Evolutionary conservation across 2,113 vertebrate genomes (phyloP).

Genomic region (Coreoperca whiteheadi): DNA sequence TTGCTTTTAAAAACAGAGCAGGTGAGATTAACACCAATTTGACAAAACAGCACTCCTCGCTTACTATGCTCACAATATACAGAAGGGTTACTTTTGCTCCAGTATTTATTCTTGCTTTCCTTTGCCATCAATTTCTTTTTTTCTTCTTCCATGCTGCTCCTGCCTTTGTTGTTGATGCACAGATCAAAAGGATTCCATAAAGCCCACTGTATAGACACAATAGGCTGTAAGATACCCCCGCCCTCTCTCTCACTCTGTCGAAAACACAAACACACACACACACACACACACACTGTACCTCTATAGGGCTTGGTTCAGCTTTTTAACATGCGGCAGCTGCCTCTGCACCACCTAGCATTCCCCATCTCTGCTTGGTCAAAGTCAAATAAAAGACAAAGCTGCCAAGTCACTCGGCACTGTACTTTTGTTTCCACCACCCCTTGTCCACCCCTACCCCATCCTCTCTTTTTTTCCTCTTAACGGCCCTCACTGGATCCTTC

Average conservation of each 20-base stretch:
- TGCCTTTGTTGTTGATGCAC: slow-evolving; percentile 64
- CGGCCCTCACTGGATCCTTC: slow-evolving; percentile 62
- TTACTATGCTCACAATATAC: neutral
- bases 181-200: slow-evolving; percentile 69
- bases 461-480: slow-evolving; percentile 54
- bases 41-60: slow-evolving; percentile 21
- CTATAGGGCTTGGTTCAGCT: slow-evolving; percentile 68
- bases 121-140: slow-evolving; percentile 30
- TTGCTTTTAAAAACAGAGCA: slow-evolving; percentile 12
- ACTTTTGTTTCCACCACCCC: slow-evolving; percentile 71
- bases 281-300: slow-evolving; percentile 37
- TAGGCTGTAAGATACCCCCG: slow-evolving; percentile 14
- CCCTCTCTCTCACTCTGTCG: slow-evolving; percentile 14
- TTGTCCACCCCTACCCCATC: slow-evolving; percentile 58
- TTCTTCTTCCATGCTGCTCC: slow-evolving; percentile 18
- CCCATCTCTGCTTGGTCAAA: slow-evolving; percentile 79
- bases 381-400: slow-evolving; percentile 85
- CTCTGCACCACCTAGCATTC: slow-evolving; percentile 74
- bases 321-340: slow-evolving; percentile 80
- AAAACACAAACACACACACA: slow-evolving; percentile 20
- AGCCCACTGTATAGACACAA: slow-evolving; percentile 52
- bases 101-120: slow-evolving; percentile 39
- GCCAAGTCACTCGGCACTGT: slow-evolving; percentile 67
- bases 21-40: slow-evolving; percentile 27
- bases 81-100: neutral